Conservation (phyloP, 2,797 vertebrate genomes). For the Myoxocephalus aenaeus region DNA sequence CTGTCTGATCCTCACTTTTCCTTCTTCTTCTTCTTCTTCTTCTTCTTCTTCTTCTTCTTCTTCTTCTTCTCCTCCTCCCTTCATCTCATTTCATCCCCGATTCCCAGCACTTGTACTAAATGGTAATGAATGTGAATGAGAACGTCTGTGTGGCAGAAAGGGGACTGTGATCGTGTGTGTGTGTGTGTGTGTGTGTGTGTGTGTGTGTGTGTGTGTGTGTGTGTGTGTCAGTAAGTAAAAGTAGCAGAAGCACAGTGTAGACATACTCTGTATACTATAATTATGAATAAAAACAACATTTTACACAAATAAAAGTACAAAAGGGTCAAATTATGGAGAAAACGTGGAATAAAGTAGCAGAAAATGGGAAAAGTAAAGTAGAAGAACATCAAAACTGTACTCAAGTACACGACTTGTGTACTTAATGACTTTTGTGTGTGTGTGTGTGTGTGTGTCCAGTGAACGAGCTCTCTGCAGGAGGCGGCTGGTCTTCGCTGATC, state of each 20-base stretch:
- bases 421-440: not conserved
- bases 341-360: no score
- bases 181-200: slow-evolving; percentile 20
- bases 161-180: not conserved
- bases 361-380: no score
- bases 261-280: not conserved
- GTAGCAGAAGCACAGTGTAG: not conserved
- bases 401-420: no score
- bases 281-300: no score
- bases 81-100: slow-evolving; percentile 24
- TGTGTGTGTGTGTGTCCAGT: slow-evolving; percentile 73
- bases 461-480: slow-evolving; percentile 84
- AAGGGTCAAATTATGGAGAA: no score
- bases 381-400: no score
- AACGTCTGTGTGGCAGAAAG: slow-evolving; percentile 14
- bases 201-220: slow-evolving; percentile 15
- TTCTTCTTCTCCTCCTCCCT: not conserved
- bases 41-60: not conserved
- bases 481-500: slow-evolving; percentile 84
- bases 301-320: not conserved
- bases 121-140: slow-evolving; percentile 65
- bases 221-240: not conserved
- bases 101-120: slow-evolving; percentile 53
- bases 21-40: not conserved
- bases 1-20: slow-evolving; percentile 10